phyloP scores from a whole-genome alignment of 2,888 invertebrate species.

The Leptothorax acervorum region DNA sequence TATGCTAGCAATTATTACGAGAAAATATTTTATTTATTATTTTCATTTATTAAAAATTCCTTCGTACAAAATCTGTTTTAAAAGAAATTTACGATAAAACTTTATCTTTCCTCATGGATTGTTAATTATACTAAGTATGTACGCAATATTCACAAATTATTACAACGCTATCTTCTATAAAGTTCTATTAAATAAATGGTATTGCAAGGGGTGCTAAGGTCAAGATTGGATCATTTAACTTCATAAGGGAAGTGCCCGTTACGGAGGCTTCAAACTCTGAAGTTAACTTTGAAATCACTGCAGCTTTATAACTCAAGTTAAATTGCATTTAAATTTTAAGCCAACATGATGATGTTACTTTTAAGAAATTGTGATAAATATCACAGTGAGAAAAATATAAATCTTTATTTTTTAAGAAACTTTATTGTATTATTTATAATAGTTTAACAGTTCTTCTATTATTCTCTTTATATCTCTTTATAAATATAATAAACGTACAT shows the following conservation, averaged over 20 bases:
- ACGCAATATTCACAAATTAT: background rate
- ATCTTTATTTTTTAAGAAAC: background rate
- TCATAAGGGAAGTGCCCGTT: conserved; percentile 14
- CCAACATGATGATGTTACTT: background rate
- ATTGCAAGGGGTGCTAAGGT: background rate
- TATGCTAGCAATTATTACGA: background rate
- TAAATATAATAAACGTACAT: no score
- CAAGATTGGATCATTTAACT: conserved; percentile 40
- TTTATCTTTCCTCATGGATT: background rate
- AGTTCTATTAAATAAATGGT: background rate
- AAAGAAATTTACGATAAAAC: background rate
- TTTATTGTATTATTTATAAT: conserved; percentile 16
- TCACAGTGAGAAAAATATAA: background rate
- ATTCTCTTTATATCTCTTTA: background rate
- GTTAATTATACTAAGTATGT: background rate
- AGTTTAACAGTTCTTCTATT: background rate
- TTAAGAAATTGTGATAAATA: conserved; percentile 44
- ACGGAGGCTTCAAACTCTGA: conserved; percentile 6
- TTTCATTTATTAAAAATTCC: background rate
- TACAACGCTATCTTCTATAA: background rate
- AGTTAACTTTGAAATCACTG: conserved; percentile 15
- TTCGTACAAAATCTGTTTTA: background rate
- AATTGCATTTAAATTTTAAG: conserved; percentile 44
- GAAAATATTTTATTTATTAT: background rate
- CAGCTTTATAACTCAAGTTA: conserved; percentile 6